A percentile compares a stretch with the other conserved stretches of the same genome.
These are phyloP conservation scores for Myotis lucifugus DNA, from an alignment of 2,113 vertebrate species.

Conservation along the genomic window DNA sequence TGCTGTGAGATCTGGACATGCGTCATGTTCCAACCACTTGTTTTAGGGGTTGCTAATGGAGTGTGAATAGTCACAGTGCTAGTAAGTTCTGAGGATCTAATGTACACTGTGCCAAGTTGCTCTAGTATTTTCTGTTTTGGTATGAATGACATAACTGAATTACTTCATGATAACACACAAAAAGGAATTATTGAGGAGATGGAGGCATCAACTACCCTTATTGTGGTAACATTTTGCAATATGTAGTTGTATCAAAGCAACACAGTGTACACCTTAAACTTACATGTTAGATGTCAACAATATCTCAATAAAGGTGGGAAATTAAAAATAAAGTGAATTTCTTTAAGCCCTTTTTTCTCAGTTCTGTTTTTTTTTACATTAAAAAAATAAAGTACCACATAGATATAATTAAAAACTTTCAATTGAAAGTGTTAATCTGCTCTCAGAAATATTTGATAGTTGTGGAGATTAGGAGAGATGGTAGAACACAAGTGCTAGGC, in stretches of 20 bases:
- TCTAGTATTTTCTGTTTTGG: slow-evolving; percentile 76
- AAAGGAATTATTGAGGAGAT: not conserved
- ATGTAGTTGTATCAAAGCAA: not conserved
- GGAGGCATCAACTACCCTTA: not conserved
- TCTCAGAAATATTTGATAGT: not conserved
- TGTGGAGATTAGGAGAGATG: not conserved
- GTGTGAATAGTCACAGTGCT: not conserved
- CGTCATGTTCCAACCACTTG: too few species aligned
- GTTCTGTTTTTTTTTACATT: not conserved
- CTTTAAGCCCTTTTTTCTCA: not conserved
- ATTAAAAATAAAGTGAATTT: not conserved
- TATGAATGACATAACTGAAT: slow-evolving; percentile 80
- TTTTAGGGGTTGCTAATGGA: not conserved
- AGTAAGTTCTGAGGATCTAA: not conserved
- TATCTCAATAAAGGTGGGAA: not conserved
- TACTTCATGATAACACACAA: slow-evolving; percentile 65
- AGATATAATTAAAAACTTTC: not conserved
- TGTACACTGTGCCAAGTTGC: slow-evolving; percentile 53
- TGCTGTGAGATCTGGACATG: not conserved
- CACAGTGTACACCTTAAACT: not conserved
- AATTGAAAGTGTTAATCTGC: not conserved
- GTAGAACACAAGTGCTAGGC: not conserved
- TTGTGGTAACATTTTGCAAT: not conserved
- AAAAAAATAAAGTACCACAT: not conserved
- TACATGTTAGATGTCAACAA: not conserved